Base-by-base conservation (phyloP, 2,888 invertebrate species). In the Cheiracanthium punctorium region DNA sequence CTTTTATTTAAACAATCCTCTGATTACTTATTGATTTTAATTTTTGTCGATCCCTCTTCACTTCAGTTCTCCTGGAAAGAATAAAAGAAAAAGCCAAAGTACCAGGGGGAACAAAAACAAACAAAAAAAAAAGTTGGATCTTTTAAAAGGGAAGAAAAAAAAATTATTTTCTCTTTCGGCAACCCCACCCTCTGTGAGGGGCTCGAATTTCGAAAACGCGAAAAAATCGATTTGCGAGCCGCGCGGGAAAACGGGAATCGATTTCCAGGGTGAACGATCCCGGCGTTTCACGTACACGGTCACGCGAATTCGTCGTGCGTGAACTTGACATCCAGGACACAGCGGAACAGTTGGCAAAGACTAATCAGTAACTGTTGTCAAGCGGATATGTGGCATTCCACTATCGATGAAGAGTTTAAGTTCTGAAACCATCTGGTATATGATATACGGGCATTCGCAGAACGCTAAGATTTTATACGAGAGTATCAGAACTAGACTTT, bases 21-120 rank as follows among this genome's bases (percentile, higher is more conserved):
- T 58, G 58, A 58, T 58, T 58, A 24, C 58, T 58, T 58, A 58
- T 58, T 58, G 58, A 58, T 58, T 58, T 58, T 58, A 58, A 58
- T 58, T 58, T 58, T 24, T n/a, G n/a, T 5, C 58, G 24, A 24
- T 58, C 58, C 1, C 20, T 58, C 58, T 58, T 24, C 20, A 2
- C 43, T 24, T 20, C 58, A 58, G 58, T 2, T 24, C 58, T 58
- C n/a, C n/a, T 24, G 20, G 4, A 58, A 58, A 24, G 17, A 2
- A 24, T n/a, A 58, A 58, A 58, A 24, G 24, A 2, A 24, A 24
- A 58, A 24, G 10, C 37, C 37, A 58, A 58, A 58, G 24, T 24
- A 58, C 7, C 4, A 58, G 24, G 24, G 58, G 5, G 24, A 5
- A n/a, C n/a, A 20, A 58, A 17, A 48, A 20, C 24, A 58, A 5